Evolutionary conservation across 1,140 invertebrate genomes (phyloP), one percentile per base, ranked within the genome.

Genomic region (Chlorops oryzae): DNA sequence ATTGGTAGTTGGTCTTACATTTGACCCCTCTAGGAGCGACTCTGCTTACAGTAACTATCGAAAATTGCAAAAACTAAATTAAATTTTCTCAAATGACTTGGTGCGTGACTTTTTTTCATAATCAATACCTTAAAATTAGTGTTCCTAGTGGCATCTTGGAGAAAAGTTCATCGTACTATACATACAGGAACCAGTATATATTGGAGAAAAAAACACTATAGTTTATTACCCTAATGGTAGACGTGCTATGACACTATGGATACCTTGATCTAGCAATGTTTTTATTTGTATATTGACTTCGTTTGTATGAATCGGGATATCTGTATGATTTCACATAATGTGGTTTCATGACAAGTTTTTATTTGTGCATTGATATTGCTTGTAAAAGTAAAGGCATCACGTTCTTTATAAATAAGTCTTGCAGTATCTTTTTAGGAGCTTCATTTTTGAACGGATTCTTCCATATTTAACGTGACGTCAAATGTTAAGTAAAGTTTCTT

Each of bases 31-130:
- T n/a, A n/a, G n/a, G n/a, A n/a, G n/a, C n/a, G n/a, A n/a, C n/a
- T n/a, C n/a, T n/a, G n/a, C n/a, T n/a, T n/a, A n/a, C n/a, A n/a
- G n/a, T n/a, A n/a, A n/a, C n/a, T n/a, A n/a, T n/a, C n/a, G n/a
- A n/a, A n/a, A n/a, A n/a, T n/a, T n/a, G n/a, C n/a, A n/a, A n/a
- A n/a, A n/a, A n/a, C n/a, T n/a, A n/a, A n/a, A n/a, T n/a, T n/a
- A n/a, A n/a, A n/a, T n/a, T n/a, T n/a, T n/a, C n/a, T n/a, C n/a
- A n/a, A n/a, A n/a, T n/a, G n/a, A n/a, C n/a, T n/a, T n/a, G n/a
- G n/a, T n/a, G n/a, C 64, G 9, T 80, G 53, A 17, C 59, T 70
- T 12, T 75, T 69, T 15, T 73, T 65, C 13, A 78, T 73, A 9
- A 62, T 58, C 12, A 20, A 21, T 21, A 46, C 22, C 22, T 17